These are phyloP conservation scores for Tinamus guttatus DNA, from an alignment of 2,113 vertebrate species.

Conservation along the genomic window DNA sequence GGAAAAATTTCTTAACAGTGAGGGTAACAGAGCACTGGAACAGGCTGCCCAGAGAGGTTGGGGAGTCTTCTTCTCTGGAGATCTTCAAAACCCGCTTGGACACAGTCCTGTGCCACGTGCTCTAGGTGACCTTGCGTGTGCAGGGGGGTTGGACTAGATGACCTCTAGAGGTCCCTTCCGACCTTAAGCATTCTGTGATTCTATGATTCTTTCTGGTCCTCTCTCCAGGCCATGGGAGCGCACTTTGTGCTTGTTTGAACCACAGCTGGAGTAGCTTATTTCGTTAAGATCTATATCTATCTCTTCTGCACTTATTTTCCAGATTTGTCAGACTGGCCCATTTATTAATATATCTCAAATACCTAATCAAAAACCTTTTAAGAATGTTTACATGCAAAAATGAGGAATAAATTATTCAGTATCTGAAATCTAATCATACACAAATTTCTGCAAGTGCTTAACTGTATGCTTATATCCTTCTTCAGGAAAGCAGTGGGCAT, in stretches of 20 bases:
- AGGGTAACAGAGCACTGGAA: no score
- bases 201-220: background rate
- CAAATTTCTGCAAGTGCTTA: slow-evolving; percentile 30
- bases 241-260: background rate
- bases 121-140: no score
- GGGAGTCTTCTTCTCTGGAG: no score
- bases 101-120: no score
- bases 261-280: background rate
- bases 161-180: no score
- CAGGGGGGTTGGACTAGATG: no score
- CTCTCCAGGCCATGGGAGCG: background rate
- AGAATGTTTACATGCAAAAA: slow-evolving; percentile 14
- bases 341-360: slow-evolving; percentile 44
- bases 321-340: background rate
- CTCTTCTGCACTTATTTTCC: background rate
- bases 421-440: background rate
- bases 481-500: background rate
- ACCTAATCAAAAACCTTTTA: slow-evolving; percentile 58
- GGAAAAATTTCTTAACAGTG: no score
- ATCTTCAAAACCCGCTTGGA: no score
- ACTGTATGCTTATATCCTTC: background rate
- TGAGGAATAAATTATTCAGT: slow-evolving; percentile 31
- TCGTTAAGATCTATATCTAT: background rate
- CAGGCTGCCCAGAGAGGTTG: no score
- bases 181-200: no score